Base-by-base conservation (phyloP, 2,888 invertebrate genomes). In the Syrphus vitripennis region DNA sequence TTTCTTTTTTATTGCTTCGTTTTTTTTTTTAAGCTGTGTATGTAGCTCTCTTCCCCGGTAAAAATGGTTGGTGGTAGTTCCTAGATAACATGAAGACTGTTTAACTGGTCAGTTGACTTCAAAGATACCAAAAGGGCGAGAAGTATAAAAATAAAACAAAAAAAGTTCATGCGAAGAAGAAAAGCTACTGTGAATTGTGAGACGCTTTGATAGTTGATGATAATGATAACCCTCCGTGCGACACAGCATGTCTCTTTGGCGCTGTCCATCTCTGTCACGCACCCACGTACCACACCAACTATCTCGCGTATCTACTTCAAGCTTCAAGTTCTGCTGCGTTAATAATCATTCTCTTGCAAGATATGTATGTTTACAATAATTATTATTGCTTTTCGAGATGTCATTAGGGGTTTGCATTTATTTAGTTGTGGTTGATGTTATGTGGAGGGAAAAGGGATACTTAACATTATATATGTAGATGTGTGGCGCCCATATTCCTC, bases 101-200 rank as follows among this genome's bases (percentile, higher is more conserved):
- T 77, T 86, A 78, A 82, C 76, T 86, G 86, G 86, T 86, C 86
- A 82, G 82, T 86, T 82, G 77, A 82, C 61, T 82, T 74, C 61
- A 45, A 86, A 61, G 21, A 29, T 29, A 67, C 21, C 26, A 82
- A 76, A 77, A 82, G 82, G 82, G 70, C 74, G 77, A 82, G 57
- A 31, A 24, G 1, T 34, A 19, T 1, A 4, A 45, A 55, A 16
- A 40, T 48, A 53, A 55, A 12, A 57, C 29, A 29, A 53, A 45
- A 59, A 50, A 16, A 53, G 31, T 10, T 12, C 42, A 29, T 53
- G n/a, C n/a, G 34, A 59, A 57, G 31, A 48, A 21, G 29, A 55
- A 84, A 59, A 53, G 37, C 53, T 31, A 55, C 69, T 77, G 59
- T 57, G 69, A 74, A 77, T 74, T 69, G 76, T 63, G 40, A 40